Percentiles rank a stretch among this genome's conserved stretches.
Conservation (phyloP, 64 coral and sea anemone genomes). For the Astreopora myriophthalma region DNA sequence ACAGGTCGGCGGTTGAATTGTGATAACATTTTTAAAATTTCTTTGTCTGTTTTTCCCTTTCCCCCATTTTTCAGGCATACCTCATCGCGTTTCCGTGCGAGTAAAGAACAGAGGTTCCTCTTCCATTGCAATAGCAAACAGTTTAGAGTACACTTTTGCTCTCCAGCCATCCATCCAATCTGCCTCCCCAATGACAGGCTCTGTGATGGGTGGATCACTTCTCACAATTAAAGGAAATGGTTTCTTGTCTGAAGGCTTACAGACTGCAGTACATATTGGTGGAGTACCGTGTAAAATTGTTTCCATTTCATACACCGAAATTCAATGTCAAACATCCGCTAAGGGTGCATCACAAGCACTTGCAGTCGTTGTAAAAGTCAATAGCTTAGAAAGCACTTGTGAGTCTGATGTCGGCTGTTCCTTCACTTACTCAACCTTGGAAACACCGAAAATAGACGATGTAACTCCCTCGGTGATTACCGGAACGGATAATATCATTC, state of each 20-base stretch:
- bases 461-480: slow-evolving; percentile 40
- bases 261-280: slow-evolving; percentile 27
- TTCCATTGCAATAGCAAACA: slow-evolving; percentile 8
- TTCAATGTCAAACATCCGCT: slow-evolving; percentile 29
- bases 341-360: background rate
- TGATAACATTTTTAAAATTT: background rate
- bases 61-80: background rate
- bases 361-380: slow-evolving; percentile 39
- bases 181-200: slow-evolving; percentile 47
- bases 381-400: slow-evolving; percentile 23
- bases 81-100: slow-evolving; percentile 40
- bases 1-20: too few relatives aligned
- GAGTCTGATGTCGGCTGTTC: slow-evolving; percentile 41
- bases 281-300: slow-evolving; percentile 16
- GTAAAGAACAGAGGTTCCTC: slow-evolving; percentile 67
- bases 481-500: slow-evolving; percentile 44
- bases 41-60: background rate
- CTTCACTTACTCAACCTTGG: slow-evolving; percentile 36
- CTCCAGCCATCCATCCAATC: slow-evolving; percentile 36
- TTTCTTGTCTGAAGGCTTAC: background rate
- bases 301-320: background rate
- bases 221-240: slow-evolving; percentile 62
- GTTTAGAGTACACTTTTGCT: slow-evolving; percentile 8
- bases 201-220: slow-evolving; percentile 24
- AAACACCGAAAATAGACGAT: slow-evolving; percentile 65